Conservation (phyloP, 2,113 vertebrate species). For the Ellobius talpinus region DNA sequence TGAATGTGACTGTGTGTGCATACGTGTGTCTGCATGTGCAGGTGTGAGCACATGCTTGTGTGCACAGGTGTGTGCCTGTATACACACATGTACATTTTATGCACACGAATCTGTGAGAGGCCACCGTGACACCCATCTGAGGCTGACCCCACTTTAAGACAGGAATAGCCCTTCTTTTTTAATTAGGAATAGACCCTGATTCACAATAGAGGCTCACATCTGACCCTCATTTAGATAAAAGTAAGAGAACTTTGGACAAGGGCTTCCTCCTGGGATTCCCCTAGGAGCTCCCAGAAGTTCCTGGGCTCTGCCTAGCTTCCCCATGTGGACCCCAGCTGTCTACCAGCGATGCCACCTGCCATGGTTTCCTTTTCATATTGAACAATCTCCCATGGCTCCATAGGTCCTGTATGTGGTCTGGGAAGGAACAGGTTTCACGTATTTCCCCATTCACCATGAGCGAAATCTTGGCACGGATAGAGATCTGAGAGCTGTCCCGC, state of each 20-base stretch:
- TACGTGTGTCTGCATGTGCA: rapidly evolving
- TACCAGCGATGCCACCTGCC: rapidly evolving
- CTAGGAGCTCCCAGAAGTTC: neutral
- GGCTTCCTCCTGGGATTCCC: neutral
- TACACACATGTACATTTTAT: rapidly evolving
- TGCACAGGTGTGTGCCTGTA: neutral
- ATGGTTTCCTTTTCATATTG: neutral
- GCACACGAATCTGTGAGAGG: rapidly evolving
- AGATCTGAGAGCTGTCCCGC: rapidly evolving
- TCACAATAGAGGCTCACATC: rapidly evolving
- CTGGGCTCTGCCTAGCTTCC: no score
- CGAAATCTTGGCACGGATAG: rapidly evolving
- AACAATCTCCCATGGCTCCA: rapidly evolving
- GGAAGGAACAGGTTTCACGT: rapidly evolving
- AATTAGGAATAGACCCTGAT: no score
- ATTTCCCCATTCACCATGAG: rapidly evolving
- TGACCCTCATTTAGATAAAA: neutral
- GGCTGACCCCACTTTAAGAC: neutral
- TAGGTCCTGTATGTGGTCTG: neutral
- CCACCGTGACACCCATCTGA: neutral
- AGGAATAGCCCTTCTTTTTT: neutral
- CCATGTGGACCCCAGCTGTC: neutral
- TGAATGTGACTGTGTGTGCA: neutral
- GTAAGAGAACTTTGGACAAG: neutral
- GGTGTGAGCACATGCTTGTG: neutral